Base-by-base conservation (phyloP, 2,797 vertebrate genomes). In the Miichthys miiuy region DNA sequence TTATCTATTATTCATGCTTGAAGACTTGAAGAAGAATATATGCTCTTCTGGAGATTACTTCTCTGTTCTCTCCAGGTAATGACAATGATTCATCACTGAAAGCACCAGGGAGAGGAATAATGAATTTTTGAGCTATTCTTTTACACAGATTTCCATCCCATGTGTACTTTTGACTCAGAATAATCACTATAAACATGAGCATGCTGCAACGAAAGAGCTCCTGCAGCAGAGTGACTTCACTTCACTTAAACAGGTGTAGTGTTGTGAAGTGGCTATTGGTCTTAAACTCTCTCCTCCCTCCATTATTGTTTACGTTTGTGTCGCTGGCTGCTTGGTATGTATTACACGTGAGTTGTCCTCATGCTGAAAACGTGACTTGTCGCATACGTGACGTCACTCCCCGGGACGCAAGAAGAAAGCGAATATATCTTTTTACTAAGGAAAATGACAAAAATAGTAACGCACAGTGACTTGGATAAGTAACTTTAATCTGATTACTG, bases 1-100 rank as follows among this genome's bases (percentile, higher is more conserved):
- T 83, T 62, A 82, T 93, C 68, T 84, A 90, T 91, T 88, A 89
- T 92, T 92, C 73, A 87, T 75, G 70, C 21, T 69, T 63, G 54
- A 87, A 64, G 67, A 62, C 69, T 77, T 83, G 34, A 75, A 80
- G 73, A 88, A 48, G 71, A 77, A 83, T 88, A 69, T 73, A 70
- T 76, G 72, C 72, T 89, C 57, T 78, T 77, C 48, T 74, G 67
- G 54, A 74, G 66, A 81, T 83, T 64, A 70, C 68, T 78, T 68
- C 46, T 72, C 27, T 64, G 38, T 72, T 70, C 75, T 80, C 63
- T 68, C 51, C 30, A 68, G 78, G 77, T 85, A 74, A 83, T 79
- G 75, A 81, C 82, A 86, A 63, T 38, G 51, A 91, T 87, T 84
- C 72, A 88, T 89, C 80, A 86, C 70, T 70, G 25, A 68, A 75